These are phyloP conservation scores for Scaptomyza cyrtandrae DNA, from an alignment of 2,888 invertebrate genomes.

Conservation along the genomic window DNA sequence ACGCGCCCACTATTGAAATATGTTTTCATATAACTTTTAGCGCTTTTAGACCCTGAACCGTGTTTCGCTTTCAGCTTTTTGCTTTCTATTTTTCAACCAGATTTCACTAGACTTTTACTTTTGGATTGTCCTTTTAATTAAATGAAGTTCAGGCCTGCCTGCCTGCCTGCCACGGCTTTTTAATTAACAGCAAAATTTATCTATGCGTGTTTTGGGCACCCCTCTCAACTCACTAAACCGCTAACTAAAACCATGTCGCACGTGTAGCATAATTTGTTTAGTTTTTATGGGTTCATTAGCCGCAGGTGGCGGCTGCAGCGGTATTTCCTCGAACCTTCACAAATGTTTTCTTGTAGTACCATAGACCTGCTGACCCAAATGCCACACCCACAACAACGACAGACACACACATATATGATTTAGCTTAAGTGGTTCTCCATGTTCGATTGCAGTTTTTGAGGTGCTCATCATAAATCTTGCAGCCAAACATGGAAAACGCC, in stretches of 20 bases:
- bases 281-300: slow-evolving; percentile 76
- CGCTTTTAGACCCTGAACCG: slow-evolving; percentile 32
- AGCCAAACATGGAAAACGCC: slow-evolving; percentile 46
- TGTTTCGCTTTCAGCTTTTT: slow-evolving; percentile 37
- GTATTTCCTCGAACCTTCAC: slow-evolving; percentile 10
- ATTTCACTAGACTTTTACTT: slow-evolving; percentile 46
- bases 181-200: slow-evolving; percentile 73
- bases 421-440: slow-evolving; percentile 74
- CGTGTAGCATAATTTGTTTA: slow-evolving; percentile 72
- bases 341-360: slow-evolving; percentile 18
- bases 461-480: slow-evolving; percentile 64
- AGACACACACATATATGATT: slow-evolving; percentile 15
- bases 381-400: slow-evolving; percentile 44
- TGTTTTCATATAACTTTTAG: slow-evolving; percentile 67
- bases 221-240: not conserved
- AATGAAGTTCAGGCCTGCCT: slow-evolving; percentile 45
- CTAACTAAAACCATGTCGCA: slow-evolving; percentile 60
- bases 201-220: slow-evolving; percentile 51
- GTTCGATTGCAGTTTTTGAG: slow-evolving; percentile 73
- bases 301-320: slow-evolving; percentile 58
- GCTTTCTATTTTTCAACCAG: slow-evolving; percentile 44
- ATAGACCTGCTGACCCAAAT: slow-evolving; percentile 57
- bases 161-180: slow-evolving; percentile 47
- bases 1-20: slow-evolving; percentile 76
- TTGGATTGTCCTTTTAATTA: slow-evolving; percentile 54